Conservation (phyloP, 2,888 invertebrate genomes). For the Plutella xylostella region DNA sequence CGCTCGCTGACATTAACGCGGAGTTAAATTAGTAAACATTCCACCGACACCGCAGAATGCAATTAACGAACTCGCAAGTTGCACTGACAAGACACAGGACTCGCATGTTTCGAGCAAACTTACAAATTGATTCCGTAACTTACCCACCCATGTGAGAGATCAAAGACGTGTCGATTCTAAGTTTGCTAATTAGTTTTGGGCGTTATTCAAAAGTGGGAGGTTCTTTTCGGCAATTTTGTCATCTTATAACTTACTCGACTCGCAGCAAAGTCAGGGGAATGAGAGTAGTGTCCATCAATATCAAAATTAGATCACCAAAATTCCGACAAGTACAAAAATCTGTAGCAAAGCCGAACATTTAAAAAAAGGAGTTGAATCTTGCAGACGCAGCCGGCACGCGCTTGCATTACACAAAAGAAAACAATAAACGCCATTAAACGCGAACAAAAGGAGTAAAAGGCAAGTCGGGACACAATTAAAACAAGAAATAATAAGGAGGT, state of each 20-base stretch:
- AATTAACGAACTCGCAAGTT: conserved; percentile 10
- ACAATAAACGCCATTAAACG: conserved; percentile 66
- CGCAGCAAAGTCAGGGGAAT: not conserved
- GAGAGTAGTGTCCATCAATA: not conserved
- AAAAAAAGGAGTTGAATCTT: too few species aligned
- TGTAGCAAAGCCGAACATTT: conserved; percentile 20
- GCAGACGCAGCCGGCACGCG: conserved; percentile 58
- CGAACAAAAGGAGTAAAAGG: conserved; percentile 66
- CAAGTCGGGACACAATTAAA: conserved; percentile 67
- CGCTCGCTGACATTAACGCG: not conserved
- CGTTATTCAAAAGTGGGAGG: not conserved
- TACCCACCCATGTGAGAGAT: conserved; percentile 3
- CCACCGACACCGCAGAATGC: conserved; percentile 6
- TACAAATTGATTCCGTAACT: conserved; percentile 9
- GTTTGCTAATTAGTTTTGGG: not conserved
- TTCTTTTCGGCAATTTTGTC: not conserved
- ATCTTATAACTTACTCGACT: not conserved
- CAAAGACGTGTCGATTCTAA: conserved; percentile 3
- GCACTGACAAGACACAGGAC: conserved; percentile 7
- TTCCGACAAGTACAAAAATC: conserved; percentile 2
- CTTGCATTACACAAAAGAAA: conserved; percentile 45
- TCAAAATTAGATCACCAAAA: not conserved
- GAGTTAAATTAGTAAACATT: conserved; percentile 8
- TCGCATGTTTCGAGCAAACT: conserved; percentile 9
- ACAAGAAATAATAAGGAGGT: conserved; percentile 67